Evolutionary conservation across 1,140 invertebrate genomes (phyloP).

Genomic region (Agrypnia vestita): DNA sequence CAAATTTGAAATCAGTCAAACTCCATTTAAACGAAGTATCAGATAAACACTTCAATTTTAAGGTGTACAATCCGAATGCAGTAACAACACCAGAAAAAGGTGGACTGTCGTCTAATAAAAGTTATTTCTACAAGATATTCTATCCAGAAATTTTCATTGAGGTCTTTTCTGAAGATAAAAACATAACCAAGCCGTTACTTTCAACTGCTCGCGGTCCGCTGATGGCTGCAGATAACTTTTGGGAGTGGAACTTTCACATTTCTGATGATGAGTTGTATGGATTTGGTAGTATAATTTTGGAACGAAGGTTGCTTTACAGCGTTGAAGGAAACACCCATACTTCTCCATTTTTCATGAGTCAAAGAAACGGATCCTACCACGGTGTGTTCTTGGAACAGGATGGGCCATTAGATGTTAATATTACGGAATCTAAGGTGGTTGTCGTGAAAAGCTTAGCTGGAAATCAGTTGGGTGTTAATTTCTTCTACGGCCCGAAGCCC

Average conservation of each 20-base stretch:
- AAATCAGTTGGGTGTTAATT: constrained; percentile 60
- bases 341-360: constrained; percentile 64
- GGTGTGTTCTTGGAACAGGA: constrained; percentile 62
- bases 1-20: constrained; percentile 22
- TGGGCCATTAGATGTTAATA: constrained; percentile 64
- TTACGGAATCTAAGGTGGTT: constrained; percentile 64
- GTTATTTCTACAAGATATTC: constrained; percentile 47
- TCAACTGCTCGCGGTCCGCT: constrained; percentile 66
- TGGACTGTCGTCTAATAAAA: constrained; percentile 4
- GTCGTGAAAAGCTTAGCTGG: constrained; percentile 62
- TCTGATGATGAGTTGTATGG: constrained; percentile 63
- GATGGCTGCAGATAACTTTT: constrained; percentile 67
- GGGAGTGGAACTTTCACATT: constrained; percentile 68
- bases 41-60: constrained; percentile 46
- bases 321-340: constrained; percentile 60
- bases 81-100: constrained; percentile 5
- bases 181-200: constrained; percentile 60
- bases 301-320: constrained; percentile 63
- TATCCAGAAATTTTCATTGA: constrained; percentile 54
- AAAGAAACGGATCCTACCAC: constrained; percentile 63
- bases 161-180: constrained; percentile 43
- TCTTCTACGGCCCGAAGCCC: constrained; percentile 63
- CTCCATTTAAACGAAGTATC: constrained; percentile 44
- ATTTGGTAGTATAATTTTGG: constrained; percentile 61
- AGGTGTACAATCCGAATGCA: constrained; percentile 45